Percentiles rank a stretch among this genome's conserved stretches.
These are phyloP conservation scores for Cryptoblepharus egeriae DNA, from an alignment of 2,797 vertebrate species.

Conservation along the genomic window DNA sequence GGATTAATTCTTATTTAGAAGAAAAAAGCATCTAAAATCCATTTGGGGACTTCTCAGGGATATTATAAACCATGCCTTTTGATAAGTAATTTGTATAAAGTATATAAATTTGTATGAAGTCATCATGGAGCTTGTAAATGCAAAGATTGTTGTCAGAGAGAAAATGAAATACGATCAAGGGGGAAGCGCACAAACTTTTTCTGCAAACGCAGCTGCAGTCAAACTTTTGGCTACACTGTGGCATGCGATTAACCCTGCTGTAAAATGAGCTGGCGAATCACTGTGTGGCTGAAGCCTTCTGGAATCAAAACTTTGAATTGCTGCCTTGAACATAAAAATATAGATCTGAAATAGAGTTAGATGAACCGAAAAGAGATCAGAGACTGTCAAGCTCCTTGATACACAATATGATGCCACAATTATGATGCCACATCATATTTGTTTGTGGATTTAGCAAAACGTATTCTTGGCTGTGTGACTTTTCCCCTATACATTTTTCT, in stretches of 20 bases:
- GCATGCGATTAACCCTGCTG: slow-evolving; percentile 17
- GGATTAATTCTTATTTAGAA: slow-evolving; percentile 54
- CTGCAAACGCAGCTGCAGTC: slow-evolving; percentile 39
- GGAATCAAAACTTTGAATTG: not conserved
- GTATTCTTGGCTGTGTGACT: slow-evolving; percentile 8
- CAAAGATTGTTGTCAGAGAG: slow-evolving; percentile 57
- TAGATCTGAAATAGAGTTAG: not conserved
- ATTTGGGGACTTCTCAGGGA: slow-evolving; percentile 49
- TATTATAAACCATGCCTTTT: slow-evolving; percentile 56
- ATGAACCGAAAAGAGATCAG: not conserved
- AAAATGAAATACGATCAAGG: slow-evolving; percentile 61
- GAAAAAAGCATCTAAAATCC: slow-evolving; percentile 53
- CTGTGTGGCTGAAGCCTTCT: slow-evolving; percentile 2
- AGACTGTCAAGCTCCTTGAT: not conserved
- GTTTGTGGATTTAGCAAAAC: slow-evolving; percentile 8
- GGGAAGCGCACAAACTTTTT: slow-evolving; percentile 50
- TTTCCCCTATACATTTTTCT: not conserved
- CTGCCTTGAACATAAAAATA: slow-evolving; percentile 8
- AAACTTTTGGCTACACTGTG: slow-evolving; percentile 9
- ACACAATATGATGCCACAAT: too few relatives aligned
- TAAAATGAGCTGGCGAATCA: slow-evolving; percentile 41
- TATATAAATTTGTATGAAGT: slow-evolving; percentile 44
- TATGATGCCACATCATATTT: too few relatives aligned
- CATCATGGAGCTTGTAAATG: slow-evolving; percentile 61
- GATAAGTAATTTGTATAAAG: slow-evolving; percentile 62